Conservation (phyloP, 2,888 invertebrate genomes). For the Spisula solida region DNA sequence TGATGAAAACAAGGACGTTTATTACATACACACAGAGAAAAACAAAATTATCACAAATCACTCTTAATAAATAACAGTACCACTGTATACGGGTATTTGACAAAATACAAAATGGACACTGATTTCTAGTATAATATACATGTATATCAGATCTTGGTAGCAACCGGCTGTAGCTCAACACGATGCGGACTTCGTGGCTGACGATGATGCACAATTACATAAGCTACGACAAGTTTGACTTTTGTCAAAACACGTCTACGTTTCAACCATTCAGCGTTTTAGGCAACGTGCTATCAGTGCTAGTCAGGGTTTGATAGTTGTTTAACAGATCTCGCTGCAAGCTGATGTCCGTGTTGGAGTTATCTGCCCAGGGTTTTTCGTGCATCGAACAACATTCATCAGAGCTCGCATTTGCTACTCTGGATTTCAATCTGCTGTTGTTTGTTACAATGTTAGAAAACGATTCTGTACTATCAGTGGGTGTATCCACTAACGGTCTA, state of each 20-base stretch:
- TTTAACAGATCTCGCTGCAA: neutral
- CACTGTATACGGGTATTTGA: too few relatives aligned
- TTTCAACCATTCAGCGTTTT: constrained; percentile 8
- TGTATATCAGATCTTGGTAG: too few relatives aligned
- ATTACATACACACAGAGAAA: too few relatives aligned
- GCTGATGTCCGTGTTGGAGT: neutral
- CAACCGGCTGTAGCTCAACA: neutral
- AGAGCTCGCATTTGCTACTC: neutral
- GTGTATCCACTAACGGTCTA: neutral
- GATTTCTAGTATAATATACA: neutral
- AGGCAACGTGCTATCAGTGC: neutral
- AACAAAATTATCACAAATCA: too few relatives aligned
- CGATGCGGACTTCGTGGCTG: neutral
- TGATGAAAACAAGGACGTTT: too few relatives aligned
- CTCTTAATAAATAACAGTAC: too few relatives aligned
- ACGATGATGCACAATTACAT: neutral
- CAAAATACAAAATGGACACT: neutral
- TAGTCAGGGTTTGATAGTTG: neutral
- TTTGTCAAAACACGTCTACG: neutral
- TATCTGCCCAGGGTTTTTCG: neutral
- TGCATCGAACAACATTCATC: neutral
- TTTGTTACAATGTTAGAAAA: neutral
- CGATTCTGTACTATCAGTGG: neutral
- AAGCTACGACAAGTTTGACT: too few relatives aligned
- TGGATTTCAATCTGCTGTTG: neutral